These are phyloP conservation scores for Micoletzkya japonica DNA, from an alignment of 2,888 invertebrate genomes.

Conservation along the genomic window DNA sequence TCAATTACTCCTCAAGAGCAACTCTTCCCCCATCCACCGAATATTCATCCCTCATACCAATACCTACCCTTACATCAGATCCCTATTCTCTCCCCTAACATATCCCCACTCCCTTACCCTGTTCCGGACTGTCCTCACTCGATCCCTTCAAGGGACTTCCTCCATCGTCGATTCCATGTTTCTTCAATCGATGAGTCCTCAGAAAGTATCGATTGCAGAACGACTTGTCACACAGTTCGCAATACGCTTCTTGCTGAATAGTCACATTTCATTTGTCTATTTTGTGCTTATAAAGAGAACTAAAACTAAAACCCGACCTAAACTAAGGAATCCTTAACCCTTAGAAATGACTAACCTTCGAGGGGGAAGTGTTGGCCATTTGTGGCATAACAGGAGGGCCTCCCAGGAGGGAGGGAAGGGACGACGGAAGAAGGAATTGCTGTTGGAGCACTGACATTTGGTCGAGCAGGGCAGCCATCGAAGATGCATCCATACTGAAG, in stretches of 20 bases:
- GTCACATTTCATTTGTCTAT: neutral
- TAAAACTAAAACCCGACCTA: too few relatives aligned
- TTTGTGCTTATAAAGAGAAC: too few relatives aligned
- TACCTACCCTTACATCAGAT: neutral
- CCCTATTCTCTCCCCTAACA: neutral
- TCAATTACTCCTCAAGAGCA: too few relatives aligned
- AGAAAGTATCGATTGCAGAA: conserved; percentile 98
- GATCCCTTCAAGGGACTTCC: conserved; percentile 23
- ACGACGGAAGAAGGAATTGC: conserved; percentile 1
- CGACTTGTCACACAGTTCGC: conserved; percentile 94
- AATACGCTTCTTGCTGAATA: conserved; percentile 83
- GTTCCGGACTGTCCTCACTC: conserved; percentile 11
- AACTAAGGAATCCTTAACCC: too few relatives aligned
- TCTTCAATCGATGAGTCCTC: conserved; percentile 95
- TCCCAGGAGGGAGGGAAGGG: conserved; percentile 14
- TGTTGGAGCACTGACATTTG: conserved; percentile 3
- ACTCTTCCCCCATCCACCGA: too few relatives aligned
- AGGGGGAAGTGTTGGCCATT: too few relatives aligned
- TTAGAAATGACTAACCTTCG: too few relatives aligned
- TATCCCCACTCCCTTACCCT: neutral
- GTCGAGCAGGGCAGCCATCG: conserved; percentile 14
- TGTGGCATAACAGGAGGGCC: neutral
- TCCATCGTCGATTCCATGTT: conserved; percentile 82
- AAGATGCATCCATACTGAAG: conserved; percentile 19
- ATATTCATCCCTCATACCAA: neutral